Evolutionary conservation across 2,797 vertebrate genomes (phyloP).

Genomic region (Nyctibius grandis): DNA sequence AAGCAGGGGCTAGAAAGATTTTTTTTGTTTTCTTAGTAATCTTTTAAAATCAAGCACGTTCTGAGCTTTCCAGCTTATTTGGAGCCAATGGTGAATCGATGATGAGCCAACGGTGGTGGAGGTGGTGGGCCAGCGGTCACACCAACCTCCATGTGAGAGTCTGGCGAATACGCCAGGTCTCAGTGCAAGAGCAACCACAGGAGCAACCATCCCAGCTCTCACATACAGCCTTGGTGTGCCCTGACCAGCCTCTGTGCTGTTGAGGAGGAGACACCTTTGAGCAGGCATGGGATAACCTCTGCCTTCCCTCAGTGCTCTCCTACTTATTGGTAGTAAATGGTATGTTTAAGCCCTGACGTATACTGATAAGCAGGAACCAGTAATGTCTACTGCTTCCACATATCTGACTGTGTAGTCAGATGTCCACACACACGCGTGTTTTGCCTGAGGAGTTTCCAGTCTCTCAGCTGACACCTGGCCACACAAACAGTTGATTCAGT

Average conservation of each 20-base stretch:
- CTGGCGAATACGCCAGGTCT: accelerated
- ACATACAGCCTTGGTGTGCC: neutral
- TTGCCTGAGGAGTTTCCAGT: neutral
- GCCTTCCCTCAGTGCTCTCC: neutral
- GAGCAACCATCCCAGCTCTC: neutral
- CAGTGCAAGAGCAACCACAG: accelerated
- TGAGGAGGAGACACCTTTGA: neutral
- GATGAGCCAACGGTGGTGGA: neutral
- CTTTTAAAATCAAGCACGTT: neutral
- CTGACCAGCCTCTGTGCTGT: neutral
- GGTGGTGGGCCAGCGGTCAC: accelerated
- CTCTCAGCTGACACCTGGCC: neutral
- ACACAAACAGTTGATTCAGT: neutral
- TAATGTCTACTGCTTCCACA: neutral
- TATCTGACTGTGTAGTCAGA: accelerated
- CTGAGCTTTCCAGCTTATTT: neutral
- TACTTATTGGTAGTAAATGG: neutral
- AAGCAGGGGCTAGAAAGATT: neutral
- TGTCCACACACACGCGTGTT: accelerated
- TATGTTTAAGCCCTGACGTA: neutral
- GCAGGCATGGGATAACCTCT: neutral
- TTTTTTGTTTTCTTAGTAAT: neutral
- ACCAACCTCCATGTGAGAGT: neutral
- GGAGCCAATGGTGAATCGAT: accelerated
- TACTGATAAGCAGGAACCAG: neutral